Evolutionary conservation across 2,888 invertebrate genomes (phyloP), one percentile per base, ranked within the genome.

Genomic region (Agrilus biguttatus): DNA sequence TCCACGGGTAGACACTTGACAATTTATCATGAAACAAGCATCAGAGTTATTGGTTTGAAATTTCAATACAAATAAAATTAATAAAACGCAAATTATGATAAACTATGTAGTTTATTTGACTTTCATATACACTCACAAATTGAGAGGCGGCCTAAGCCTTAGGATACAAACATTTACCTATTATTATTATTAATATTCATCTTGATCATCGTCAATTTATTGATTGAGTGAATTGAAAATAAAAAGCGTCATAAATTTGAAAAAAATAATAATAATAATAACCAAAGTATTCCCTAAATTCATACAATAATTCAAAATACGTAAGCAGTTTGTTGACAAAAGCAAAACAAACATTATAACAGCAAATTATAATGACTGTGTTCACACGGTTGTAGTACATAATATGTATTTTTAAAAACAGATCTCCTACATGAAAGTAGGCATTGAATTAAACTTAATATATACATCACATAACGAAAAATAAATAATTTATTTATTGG

Each of bases 141-240:
- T 67, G 67, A 67, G 67, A 67, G 56, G 66, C 63, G 65, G 66
- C 67, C 57, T 59, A 64, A 66, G 67, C 67, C 67, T 65, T 65
- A 67, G 67, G 66, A 67, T 67, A 67, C 67, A 67, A 67, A 67
- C 67, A 67, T 67, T 67, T 67, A 67, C 66, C 67, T 67, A 67
- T 63, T 64, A 67, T 67, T 67, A 67, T 67, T 67, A 67, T 67
- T 67, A 67, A 63, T 67, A 67, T 67, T 67, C 67, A 67, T 63
- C 28, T 28, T 28, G 28, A 10, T 28, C 28, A 28, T 28, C 28
- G 28, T 28, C 28, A 28, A 28, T 28, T 28, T 28, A 28, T 28
- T 28, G 28, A 28, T 28, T 28, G 28, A 28, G 10, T 28, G 28
- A 28, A 28, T 28, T 10, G 28, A 10, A 28, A 28, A 8, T 5